Percentiles rank a stretch among this genome's conserved stretches.
phyloP scores from a whole-genome alignment of 2,797 vertebrate species.

The Picus viridis region DNA sequence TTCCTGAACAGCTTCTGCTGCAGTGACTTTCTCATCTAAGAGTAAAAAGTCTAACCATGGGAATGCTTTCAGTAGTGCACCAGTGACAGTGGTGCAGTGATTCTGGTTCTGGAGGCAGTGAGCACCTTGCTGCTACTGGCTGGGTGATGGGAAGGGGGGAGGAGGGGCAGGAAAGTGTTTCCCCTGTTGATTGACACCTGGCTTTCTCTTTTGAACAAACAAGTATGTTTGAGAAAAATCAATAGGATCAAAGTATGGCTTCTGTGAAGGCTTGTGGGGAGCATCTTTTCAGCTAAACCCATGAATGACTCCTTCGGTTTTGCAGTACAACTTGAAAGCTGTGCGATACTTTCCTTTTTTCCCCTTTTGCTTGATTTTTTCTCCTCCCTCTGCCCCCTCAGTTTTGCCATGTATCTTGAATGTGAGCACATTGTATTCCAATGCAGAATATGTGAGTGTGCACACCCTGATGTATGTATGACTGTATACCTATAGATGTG shows the following conservation, averaged over 20 bases:
- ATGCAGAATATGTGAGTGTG: background rate
- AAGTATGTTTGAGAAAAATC: background rate
- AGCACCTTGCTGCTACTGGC: background rate
- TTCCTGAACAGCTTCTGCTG: background rate
- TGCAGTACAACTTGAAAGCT: background rate
- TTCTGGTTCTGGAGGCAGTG: background rate
- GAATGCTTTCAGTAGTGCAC: background rate
- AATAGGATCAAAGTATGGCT: background rate
- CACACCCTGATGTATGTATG: rapidly evolving
- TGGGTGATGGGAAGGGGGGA: background rate
- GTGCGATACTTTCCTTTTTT: background rate
- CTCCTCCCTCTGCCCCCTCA: background rate
- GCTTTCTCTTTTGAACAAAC: background rate
- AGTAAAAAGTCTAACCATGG: background rate
- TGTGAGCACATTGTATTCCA: background rate
- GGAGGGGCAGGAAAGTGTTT: background rate
- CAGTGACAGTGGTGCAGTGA: background rate
- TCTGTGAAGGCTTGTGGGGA: background rate
- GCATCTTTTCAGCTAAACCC: background rate
- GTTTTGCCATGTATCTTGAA: background rate
- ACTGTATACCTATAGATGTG: background rate
- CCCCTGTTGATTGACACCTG: background rate
- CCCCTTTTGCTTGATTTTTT: background rate
- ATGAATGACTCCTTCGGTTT: background rate
- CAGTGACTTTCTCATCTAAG: background rate